Base-by-base conservation (phyloP, 1,140 invertebrate species). In the Trichonephila clavata region DNA sequence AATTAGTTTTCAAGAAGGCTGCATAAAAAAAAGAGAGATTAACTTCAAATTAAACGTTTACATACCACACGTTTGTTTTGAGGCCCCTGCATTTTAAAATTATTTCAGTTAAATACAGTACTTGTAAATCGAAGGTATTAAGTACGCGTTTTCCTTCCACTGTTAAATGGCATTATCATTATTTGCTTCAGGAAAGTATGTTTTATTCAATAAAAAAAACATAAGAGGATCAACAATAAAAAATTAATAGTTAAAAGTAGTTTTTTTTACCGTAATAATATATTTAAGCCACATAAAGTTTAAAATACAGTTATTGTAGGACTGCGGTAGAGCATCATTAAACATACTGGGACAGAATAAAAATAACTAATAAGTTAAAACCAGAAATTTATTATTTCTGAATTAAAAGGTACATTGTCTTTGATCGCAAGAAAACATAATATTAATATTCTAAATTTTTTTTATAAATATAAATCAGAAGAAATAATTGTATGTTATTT, bases 1-100 rank as follows among this genome's bases (percentile, higher is more conserved):
- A 84, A 84, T 84, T 84, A 84, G 83, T 84, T 84, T 84, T 84
- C 83, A 84, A 84, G 83, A 84, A 84, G 50, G 83, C 57, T 84
- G n/a, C 83, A 84, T 84, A 84, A 84, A 84, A 39, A n/a, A 39
- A 84, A 84, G 81, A 84, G 83, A 84, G 83, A 84, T 84, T 84
- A 84, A 84, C 50, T 84, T 84, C 83, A 84, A 84, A 84, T 84
- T 84, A 84, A 84, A 84, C 83, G 83, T 84, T 84, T 84, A 27
- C 83, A 84, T 84, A 60, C 83, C 43, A 32, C 32, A 39, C 83
- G 83, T 84, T 84, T 84, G 83, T 84, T 84, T 59, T 50, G 50
- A 8, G 10, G 1, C 32, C 10, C 27, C 50, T 24, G 83, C 16
- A 84, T 84, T 84, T 84, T 60, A 60, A 59, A 60, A 21, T 84